Evolutionary conservation across 2,888 invertebrate species (phyloP).

Genomic region (Bimastos eiseni): DNA sequence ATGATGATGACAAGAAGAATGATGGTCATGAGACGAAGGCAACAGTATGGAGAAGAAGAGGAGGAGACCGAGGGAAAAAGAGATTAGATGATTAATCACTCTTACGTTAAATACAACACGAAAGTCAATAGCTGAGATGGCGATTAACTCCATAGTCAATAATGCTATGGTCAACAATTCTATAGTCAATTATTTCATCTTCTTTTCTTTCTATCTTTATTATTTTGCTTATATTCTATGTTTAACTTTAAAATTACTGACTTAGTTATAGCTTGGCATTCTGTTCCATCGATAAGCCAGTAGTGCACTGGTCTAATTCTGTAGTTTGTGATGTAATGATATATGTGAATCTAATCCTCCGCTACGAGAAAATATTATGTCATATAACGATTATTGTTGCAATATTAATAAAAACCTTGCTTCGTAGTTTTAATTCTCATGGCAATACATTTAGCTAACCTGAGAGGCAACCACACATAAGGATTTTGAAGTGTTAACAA

Average conservation of each 20-base stretch:
- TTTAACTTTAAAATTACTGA: no score
- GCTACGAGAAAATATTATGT: no score
- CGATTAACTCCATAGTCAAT: not conserved
- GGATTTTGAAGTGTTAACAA: no score
- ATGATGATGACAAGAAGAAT: not conserved
- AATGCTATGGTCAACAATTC: not conserved
- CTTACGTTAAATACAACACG: not conserved
- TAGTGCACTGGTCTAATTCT: no score
- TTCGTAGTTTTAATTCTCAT: no score
- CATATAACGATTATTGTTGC: no score
- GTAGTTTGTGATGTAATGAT: not conserved
- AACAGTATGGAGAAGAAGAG: not conserved
- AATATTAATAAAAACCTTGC: no score
- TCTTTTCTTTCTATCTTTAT: no score
- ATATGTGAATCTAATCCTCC: not conserved
- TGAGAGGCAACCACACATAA: no score
- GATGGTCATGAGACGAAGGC: not conserved
- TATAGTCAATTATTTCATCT: not conserved
- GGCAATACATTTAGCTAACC: no score
- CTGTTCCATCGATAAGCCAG: not conserved
- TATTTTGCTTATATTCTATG: no score
- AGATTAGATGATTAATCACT: not conserved
- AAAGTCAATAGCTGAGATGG: not conserved
- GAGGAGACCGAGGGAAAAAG: not conserved
- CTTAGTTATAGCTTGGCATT: not conserved